phyloP scores from a whole-genome alignment of 1,140 invertebrate species.

The Pogonus chalceus region DNA sequence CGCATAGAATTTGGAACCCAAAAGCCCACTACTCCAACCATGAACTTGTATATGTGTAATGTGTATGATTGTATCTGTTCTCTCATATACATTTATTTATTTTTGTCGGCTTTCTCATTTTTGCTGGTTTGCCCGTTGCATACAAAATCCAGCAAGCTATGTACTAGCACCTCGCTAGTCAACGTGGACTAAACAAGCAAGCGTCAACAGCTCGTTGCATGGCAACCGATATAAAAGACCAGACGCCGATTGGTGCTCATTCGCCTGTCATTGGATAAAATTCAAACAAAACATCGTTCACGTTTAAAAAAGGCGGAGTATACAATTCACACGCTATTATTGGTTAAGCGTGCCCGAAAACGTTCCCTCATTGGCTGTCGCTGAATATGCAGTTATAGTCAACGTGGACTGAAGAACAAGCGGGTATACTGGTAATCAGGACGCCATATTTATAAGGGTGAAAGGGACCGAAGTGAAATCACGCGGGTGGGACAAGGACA shows the following conservation, averaged over 20 bases:
- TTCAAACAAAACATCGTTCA: too few species aligned
- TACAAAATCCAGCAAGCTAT: constrained; percentile 33
- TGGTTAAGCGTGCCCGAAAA: constrained; percentile 13
- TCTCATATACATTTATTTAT: constrained; percentile 30
- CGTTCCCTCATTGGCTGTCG: constrained; percentile 16
- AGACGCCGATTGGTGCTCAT: constrained; percentile 20
- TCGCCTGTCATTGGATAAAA: too few species aligned
- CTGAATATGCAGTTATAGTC: constrained; percentile 16
- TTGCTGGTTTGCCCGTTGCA: constrained; percentile 34
- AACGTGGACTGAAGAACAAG: constrained; percentile 29
- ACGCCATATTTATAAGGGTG: constrained; percentile 38
- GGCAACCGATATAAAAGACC: constrained; percentile 24
- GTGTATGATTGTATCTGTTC: constrained; percentile 34
- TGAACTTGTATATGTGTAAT: too few species aligned
- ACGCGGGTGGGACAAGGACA: constrained; percentile 35
- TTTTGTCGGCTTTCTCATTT: constrained; percentile 35
- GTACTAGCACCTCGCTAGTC: constrained; percentile 33
- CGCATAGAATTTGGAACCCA: constrained; percentile 21
- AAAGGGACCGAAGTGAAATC: constrained; percentile 35
- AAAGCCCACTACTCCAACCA: constrained; percentile 31
- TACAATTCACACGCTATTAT: constrained; percentile 7
- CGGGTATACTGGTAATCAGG: constrained; percentile 37
- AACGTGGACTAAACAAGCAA: constrained; percentile 28
- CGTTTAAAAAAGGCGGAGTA: constrained; percentile 27
- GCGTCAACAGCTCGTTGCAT: constrained; percentile 21